Evolutionary conservation across 2,888 invertebrate species (phyloP).

Genomic region (Siphlonurus alternatus): DNA sequence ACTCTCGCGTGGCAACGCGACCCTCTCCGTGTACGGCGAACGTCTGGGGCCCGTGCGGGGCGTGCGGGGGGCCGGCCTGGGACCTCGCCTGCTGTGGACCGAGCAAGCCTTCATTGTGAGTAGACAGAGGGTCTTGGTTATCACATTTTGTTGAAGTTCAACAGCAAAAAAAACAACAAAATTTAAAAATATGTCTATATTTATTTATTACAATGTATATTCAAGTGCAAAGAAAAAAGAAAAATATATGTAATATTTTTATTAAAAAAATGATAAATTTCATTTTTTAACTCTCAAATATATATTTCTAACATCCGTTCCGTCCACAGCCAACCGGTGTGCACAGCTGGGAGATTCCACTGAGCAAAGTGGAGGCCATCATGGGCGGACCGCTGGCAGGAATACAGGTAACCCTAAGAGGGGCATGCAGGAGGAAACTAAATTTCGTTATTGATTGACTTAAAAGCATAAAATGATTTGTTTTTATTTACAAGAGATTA

Average conservation of each 20-base stretch:
- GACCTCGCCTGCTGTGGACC: slow-evolving; percentile 11
- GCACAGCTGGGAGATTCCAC: not conserved
- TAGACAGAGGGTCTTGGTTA: no score
- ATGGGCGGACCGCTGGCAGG: not conserved
- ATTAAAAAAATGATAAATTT: not conserved
- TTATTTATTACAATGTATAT: not conserved
- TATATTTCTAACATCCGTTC: not conserved
- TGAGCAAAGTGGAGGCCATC: not conserved
- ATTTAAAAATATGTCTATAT: not conserved
- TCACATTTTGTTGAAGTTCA: not conserved
- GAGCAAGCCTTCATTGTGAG: slow-evolving; percentile 17
- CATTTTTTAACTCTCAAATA: not conserved
- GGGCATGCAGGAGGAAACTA: no score
- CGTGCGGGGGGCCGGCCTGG: not conserved
- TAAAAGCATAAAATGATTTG: no score
- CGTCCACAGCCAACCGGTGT: not conserved
- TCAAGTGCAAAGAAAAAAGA: no score
- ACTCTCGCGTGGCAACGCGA: slow-evolving; percentile 23
- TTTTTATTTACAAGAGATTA: no score
- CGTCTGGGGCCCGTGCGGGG: slow-evolving; percentile 2
- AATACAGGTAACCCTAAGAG: not conserved
- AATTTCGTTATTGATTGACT: no score
- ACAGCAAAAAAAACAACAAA: slow-evolving; percentile 13
- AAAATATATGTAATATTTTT: no score
- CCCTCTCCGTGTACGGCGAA: slow-evolving; percentile 20